These are phyloP conservation scores for Montipora capitata DNA, from an alignment of 92 coral and sea anemone genomes.

Conservation along the genomic window DNA sequence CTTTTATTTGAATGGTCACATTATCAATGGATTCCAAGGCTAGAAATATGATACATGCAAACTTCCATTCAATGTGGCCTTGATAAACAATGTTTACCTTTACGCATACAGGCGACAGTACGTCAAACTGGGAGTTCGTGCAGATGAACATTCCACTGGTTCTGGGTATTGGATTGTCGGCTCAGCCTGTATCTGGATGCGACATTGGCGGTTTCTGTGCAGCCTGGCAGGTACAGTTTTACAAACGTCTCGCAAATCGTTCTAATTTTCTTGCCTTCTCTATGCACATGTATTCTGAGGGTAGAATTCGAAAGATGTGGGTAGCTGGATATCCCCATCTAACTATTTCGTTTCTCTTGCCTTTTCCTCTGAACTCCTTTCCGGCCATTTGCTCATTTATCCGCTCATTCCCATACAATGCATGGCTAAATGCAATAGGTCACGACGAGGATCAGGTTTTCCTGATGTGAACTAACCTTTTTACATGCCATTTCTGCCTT, in stretches of 20 bases:
- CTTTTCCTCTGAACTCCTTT: not conserved
- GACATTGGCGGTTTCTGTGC: conserved; percentile 88
- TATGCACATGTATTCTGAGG: not conserved
- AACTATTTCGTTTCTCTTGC: not conserved
- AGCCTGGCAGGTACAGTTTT: conserved; percentile 32
- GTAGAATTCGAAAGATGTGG: not conserved
- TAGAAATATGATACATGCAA: too few species aligned
- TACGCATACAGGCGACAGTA: conserved; percentile 73
- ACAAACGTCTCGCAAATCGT: not conserved
- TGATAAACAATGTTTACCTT: not conserved
- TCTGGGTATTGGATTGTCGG: conserved; percentile 81
- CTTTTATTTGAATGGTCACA: too few species aligned
- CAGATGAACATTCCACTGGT: conserved; percentile 84
- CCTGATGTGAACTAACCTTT: too few species aligned
- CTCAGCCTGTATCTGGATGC: conserved; percentile 86
- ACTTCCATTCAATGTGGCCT: too few species aligned
- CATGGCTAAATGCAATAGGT: too few species aligned
- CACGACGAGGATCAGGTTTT: too few species aligned
- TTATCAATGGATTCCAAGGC: too few species aligned
- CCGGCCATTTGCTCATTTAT: not conserved
- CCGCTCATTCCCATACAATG: too few species aligned
- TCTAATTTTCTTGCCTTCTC: not conserved
- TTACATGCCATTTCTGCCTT: not conserved
- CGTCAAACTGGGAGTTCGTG: conserved; percentile 86
- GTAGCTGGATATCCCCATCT: not conserved